These are phyloP conservation scores for Tapirus terrestris DNA, from an alignment of 2,113 vertebrate species.

Conservation along the genomic window DNA sequence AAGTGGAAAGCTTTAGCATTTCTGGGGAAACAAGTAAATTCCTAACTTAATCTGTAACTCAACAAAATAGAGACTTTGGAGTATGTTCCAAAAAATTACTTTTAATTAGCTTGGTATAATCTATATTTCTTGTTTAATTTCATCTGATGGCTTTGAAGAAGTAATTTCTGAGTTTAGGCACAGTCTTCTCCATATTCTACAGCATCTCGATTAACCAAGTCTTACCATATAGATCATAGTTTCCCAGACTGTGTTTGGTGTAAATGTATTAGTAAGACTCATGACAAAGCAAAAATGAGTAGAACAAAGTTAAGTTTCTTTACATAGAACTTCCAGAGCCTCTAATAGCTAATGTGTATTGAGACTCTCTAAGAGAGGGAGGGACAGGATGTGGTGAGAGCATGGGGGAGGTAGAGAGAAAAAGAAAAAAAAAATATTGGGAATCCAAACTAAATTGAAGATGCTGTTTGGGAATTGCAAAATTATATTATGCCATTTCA, in stretches of 20 bases:
- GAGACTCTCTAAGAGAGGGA: background rate
- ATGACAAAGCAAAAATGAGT: background rate
- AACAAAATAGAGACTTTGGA: background rate
- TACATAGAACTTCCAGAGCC: background rate
- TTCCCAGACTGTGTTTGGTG: background rate
- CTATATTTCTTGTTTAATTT: background rate
- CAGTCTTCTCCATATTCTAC: background rate
- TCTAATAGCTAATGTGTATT: background rate
- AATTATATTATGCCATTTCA: background rate
- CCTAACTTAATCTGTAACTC: background rate
- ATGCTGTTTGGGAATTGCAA: background rate
- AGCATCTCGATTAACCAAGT: background rate
- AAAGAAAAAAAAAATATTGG: background rate
- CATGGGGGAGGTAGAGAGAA: background rate
- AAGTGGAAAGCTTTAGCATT: background rate
- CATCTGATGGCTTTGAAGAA: background rate
- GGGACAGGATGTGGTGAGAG: background rate
- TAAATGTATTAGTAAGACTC: background rate
- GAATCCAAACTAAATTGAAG: constrained; percentile 2
- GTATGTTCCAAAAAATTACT: background rate
- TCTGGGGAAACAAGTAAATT: background rate
- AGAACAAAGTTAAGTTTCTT: background rate
- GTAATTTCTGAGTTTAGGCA: background rate
- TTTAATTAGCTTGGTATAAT: background rate
- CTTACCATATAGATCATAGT: background rate